Conservation (phyloP, 1,140 invertebrate species). For the Drosophila malerkotliana region DNA sequence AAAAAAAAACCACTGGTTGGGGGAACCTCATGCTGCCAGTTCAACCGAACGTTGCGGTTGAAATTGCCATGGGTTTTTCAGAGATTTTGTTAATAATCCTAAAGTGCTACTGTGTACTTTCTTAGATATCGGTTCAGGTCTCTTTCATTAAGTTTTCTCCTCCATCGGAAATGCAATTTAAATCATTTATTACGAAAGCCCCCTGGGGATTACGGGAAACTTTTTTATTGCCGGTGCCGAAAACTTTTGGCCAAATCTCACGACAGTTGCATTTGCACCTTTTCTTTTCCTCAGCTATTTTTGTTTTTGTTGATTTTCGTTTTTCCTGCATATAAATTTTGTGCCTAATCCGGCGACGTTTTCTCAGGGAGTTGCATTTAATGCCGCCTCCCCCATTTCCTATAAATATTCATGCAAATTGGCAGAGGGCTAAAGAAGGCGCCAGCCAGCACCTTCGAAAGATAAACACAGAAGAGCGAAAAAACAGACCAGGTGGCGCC, state of each 20-base stretch:
- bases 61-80: neutral
- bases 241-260: constrained; percentile 60
- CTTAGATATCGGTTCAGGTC: neutral
- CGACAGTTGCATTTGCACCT: constrained; percentile 40
- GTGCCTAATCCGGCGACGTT: constrained; percentile 61
- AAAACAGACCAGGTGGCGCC: constrained; percentile 36
- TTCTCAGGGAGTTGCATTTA: constrained; percentile 48
- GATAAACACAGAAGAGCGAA: constrained; percentile 59
- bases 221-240: constrained; percentile 48
- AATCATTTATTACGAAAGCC: constrained; percentile 57
- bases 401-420: constrained; percentile 78
- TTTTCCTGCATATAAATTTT: constrained; percentile 61
- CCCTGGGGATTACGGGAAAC: constrained; percentile 43
- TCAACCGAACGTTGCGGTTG: neutral
- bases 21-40: neutral
- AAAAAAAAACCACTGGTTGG: neutral
- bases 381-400: constrained; percentile 45
- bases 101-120: neutral
- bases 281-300: constrained; percentile 35
- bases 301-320: constrained; percentile 42
- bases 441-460: constrained; percentile 7
- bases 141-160: constrained; percentile 17
- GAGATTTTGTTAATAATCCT: neutral
- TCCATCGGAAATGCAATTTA: constrained; percentile 49
- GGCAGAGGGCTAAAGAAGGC: constrained; percentile 19